Conservation (phyloP, 2,113 vertebrate species). For the Oxyruncus cristatus region DNA sequence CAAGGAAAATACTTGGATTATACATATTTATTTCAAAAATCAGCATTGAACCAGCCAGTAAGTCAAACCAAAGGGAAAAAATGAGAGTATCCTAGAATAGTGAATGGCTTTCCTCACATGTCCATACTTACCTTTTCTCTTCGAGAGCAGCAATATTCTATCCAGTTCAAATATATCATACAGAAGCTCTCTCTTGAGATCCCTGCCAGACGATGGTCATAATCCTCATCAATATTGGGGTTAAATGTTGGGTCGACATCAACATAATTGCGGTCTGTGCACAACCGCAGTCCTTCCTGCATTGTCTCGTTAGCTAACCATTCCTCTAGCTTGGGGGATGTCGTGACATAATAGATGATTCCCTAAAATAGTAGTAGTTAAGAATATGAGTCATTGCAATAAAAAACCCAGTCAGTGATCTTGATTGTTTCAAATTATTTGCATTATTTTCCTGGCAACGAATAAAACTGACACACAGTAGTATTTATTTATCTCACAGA, state of each 20-base stretch:
- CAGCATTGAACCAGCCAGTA: neutral
- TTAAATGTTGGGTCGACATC: constrained; percentile 98
- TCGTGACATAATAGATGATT: constrained; percentile 95
- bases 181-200: constrained; percentile 97
- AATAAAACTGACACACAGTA: neutral
- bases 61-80: neutral
- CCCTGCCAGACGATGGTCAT: constrained; percentile 94
- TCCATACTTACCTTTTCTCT: constrained; percentile 81
- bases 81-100: neutral
- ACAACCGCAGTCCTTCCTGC: constrained; percentile 89
- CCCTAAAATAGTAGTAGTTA: constrained; percentile 72
- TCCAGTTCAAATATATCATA: constrained; percentile 92
- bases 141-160: constrained; percentile 94
- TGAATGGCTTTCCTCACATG: neutral
- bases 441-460: neutral
- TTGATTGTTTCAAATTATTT: neutral
- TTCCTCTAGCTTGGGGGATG: constrained; percentile 91
- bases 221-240: constrained; percentile 98
- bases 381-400: neutral
- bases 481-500: neutral
- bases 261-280: constrained; percentile 91
- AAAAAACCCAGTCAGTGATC: neutral
- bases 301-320: constrained; percentile 96
- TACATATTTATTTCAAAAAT: neutral
- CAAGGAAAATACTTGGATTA: neutral